These are phyloP conservation scores for Calidris pugnax DNA, from an alignment of 2,113 vertebrate genomes.

Conservation along the genomic window DNA sequence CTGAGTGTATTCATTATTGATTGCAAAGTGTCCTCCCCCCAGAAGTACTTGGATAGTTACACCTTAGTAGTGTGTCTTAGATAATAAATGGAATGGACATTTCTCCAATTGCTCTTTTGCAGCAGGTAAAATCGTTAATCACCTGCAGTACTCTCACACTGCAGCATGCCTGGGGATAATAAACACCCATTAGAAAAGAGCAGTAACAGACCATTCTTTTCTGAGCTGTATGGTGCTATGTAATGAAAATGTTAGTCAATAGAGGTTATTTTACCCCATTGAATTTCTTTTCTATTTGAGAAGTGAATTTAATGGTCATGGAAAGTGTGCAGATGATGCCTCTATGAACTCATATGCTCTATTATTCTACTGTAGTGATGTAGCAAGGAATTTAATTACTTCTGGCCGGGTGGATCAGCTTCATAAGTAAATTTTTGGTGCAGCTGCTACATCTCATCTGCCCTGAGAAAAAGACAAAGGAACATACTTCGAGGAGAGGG, in stretches of 20 bases:
- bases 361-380: not conserved
- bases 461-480: not conserved
- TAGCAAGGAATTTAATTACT: not conserved
- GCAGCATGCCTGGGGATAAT: not conserved
- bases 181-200: not conserved
- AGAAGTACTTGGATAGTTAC: slow-evolving; percentile 8
- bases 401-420: not conserved
- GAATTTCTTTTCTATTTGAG: slow-evolving; percentile 3
- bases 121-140: slow-evolving; percentile 7
- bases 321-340: not conserved
- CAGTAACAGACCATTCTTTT: not conserved
- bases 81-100: slow-evolving; percentile 1
- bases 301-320: not conserved
- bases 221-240: not conserved
- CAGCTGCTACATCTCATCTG: not conserved
- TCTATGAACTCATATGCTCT: not conserved
- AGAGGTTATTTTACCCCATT: not conserved
- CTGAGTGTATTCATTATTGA: slow-evolving; percentile 1
- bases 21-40: not conserved
- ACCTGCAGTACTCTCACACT: not conserved
- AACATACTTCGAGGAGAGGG: not conserved
- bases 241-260: not conserved
- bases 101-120: slow-evolving; percentile 20
- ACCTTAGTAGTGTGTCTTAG: not conserved
- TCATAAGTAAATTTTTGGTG: not conserved